These are phyloP conservation scores for Clistopyga incitator DNA, from an alignment of 2,888 invertebrate species.

Conservation along the genomic window DNA sequence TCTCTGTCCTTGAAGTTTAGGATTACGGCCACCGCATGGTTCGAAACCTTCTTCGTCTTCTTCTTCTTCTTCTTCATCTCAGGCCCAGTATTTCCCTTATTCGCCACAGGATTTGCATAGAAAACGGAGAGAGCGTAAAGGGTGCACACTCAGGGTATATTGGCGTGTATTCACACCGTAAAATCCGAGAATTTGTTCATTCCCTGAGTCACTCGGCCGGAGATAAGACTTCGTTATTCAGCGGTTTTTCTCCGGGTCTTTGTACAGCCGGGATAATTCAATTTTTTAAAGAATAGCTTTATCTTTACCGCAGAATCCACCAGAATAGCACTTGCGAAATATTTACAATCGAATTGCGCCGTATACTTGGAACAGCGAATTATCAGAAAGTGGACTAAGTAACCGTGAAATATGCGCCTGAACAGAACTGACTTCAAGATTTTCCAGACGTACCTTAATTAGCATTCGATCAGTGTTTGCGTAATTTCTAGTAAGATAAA, in stretches of 20 bases:
- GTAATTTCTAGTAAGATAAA: too few species aligned
- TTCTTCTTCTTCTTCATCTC: slow-evolving; percentile 43
- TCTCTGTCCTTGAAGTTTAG: slow-evolving; percentile 67
- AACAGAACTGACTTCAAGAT: neutral
- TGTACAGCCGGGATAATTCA: slow-evolving; percentile 73
- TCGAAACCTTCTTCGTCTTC: slow-evolving; percentile 39
- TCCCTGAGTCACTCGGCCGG: slow-evolving; percentile 52
- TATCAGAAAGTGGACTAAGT: neutral
- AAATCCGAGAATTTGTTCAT: slow-evolving; percentile 77
- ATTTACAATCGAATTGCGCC: neutral
- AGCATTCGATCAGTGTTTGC: too few species aligned
- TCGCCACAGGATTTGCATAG: slow-evolving; percentile 71
- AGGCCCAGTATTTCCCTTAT: slow-evolving; percentile 63
- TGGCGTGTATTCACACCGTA: slow-evolving; percentile 34
- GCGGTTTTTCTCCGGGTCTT: slow-evolving; percentile 32
- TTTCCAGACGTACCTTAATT: too few species aligned
- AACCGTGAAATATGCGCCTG: neutral
- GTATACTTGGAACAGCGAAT: neutral
- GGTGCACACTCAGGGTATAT: slow-evolving; percentile 55
- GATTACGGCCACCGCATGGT: slow-evolving; percentile 44
- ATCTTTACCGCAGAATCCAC: slow-evolving; percentile 12
- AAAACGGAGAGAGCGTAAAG: slow-evolving; percentile 65
- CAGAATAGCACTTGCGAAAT: slow-evolving; percentile 10
- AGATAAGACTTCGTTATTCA: slow-evolving; percentile 68
- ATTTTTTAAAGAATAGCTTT: slow-evolving; percentile 64